Evolutionary conservation across 2,113 vertebrate species (phyloP).

Genomic region (Circaetus gallicus): DNA sequence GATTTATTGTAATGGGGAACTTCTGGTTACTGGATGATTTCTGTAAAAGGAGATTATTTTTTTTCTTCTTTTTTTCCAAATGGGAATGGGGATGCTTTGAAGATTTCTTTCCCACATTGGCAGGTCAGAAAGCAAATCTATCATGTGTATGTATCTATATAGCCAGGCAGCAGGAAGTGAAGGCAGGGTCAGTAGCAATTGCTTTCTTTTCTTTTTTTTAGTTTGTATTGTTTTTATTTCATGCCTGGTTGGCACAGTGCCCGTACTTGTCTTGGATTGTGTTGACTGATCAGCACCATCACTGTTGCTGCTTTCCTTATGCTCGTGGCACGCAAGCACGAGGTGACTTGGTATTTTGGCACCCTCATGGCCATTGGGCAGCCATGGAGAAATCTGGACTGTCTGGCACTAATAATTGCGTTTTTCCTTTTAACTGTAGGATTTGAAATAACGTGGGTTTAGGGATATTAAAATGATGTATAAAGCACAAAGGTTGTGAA

Average conservation of each 20-base stretch:
- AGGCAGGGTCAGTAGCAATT: neutral
- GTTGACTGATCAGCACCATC: neutral
- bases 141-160: rapidly evolving
- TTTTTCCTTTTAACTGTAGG: neutral
- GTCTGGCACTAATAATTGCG: neutral
- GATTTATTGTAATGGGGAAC: neutral
- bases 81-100: neutral
- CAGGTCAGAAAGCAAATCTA: neutral
- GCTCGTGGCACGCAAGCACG: neutral
- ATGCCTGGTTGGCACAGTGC: neutral
- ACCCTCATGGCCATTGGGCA: neutral
- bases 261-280: neutral
- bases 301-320: neutral
- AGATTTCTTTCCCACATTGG: neutral
- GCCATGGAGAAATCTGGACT: neutral
- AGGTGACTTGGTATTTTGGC: neutral
- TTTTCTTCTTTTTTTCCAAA: neutral
- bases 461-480: neutral
- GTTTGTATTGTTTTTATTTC: neutral
- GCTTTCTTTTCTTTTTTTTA: neutral
- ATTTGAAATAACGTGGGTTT: neutral
- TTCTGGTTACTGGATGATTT: neutral
- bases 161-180: neutral
- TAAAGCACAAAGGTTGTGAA: neutral
- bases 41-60: neutral